Evolutionary conservation across 2,888 invertebrate genomes (phyloP), one percentile per base, ranked within the genome.

Genomic region (Andricus curvator): DNA sequence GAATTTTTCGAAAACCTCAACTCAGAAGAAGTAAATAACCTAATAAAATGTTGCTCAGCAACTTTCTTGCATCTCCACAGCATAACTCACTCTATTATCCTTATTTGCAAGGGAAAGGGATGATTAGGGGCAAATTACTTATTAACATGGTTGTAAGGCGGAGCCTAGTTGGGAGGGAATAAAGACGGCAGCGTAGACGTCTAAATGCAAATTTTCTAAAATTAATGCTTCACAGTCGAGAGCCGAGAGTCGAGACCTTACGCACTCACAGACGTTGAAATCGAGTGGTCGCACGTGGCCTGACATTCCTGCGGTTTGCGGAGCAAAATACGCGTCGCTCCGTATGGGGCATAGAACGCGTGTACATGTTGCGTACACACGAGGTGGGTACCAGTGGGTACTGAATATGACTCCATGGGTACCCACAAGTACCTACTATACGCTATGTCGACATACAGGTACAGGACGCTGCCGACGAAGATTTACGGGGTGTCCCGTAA

Each of bases 401-500:
- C 62, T 56, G n/a, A 8, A n/a, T 56, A 56, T 15, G 44, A 44
- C 13, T 44, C 44, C 4, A 44, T 44, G 15, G 48, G 56, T 56
- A 56, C 56, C n/a, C n/a, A 11, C 56, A n/a, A 56, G 56, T 56
- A 56, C n/a, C 20, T 51, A 51, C 51, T 20, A 8, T 51, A 70
- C 8, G 37, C 65, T 33, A 70, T 29, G 48, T 66, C 70, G 77
- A 60, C 62, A 80, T 44, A 78, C 67, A 67, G 60, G 62, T 65
- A 51, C 33, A 67, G 37, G 67, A 67, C 67, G 67, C 67, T 41
- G 67, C 67, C 64, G 68, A n/a, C 44, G 41, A 76, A 80, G 82
- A 85, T 85, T 84, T 84, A 83, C 83, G 81, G 62, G 80, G 80
- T 81, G 81, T 80, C 82, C 82, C 82, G 81, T 84, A 85, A 85